A percentile compares a stretch with the other conserved stretches of the same genome.
phyloP scores from a whole-genome alignment of 1,140 invertebrate genomes.

The Drosophila arizonae region DNA sequence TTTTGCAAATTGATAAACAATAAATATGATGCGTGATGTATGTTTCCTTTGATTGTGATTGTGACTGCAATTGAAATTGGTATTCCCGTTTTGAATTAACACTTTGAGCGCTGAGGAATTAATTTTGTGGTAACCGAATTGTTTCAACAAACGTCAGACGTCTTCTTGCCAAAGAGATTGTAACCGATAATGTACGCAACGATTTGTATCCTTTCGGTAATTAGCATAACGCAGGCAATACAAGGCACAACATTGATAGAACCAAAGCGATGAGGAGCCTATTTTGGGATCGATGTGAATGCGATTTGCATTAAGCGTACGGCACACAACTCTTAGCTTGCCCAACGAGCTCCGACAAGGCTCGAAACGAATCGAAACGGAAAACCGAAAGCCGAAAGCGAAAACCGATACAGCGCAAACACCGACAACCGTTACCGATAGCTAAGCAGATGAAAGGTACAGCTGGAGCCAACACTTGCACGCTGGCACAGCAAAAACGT shows the following conservation, averaged over 20 bases:
- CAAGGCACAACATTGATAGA: constrained; percentile 73
- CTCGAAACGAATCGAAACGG: constrained; percentile 29
- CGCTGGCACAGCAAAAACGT: constrained; percentile 73
- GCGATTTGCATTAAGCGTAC: constrained; percentile 17
- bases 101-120: constrained; percentile 34
- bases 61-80: constrained; percentile 7
- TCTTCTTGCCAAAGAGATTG: constrained; percentile 81
- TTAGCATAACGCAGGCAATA: constrained; percentile 82
- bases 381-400: constrained; percentile 5
- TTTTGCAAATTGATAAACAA: constrained; percentile 75
- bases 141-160: constrained; percentile 53
- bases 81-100: constrained; percentile 13
- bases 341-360: constrained; percentile 9
- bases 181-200: constrained; percentile 82
- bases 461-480: constrained; percentile 56
- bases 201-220: constrained; percentile 81
- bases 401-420: background rate
- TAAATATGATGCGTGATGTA: constrained; percentile 63
- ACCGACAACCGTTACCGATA: constrained; percentile 7
- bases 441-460: constrained; percentile 13
- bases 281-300: constrained; percentile 50
- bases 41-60: constrained; percentile 21
- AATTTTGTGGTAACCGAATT: constrained; percentile 28
- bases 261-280: constrained; percentile 60
- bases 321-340: constrained; percentile 18